A percentile compares a stretch with the other conserved stretches of the same genome.
Conservation (phyloP, 2,797 vertebrate species). For the Monodelphis domestica region DNA sequence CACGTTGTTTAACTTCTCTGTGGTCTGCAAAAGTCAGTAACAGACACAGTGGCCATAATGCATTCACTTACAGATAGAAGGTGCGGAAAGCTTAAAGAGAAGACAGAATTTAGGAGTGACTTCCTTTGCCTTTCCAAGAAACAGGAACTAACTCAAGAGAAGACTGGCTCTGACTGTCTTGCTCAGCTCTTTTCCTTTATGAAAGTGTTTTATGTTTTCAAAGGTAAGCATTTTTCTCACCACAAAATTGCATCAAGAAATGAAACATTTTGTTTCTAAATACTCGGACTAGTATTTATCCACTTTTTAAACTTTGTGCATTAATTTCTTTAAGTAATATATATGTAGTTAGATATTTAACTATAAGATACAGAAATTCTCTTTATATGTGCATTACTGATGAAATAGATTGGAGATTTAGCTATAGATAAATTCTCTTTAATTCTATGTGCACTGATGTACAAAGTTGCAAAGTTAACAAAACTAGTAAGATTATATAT, state of each 20-base stretch:
- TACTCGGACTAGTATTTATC: neutral
- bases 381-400: too few relatives aligned
- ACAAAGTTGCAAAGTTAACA: neutral
- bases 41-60: constrained; percentile 33
- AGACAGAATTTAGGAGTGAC: neutral
- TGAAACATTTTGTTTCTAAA: constrained; percentile 1
- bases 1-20: constrained; percentile 59
- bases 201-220: neutral
- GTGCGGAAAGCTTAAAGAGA: neutral
- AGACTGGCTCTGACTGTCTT: neutral
- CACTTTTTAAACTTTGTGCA: constrained; percentile 34
- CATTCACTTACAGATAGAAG: constrained; percentile 14
- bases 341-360: neutral
- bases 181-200: constrained; percentile 3
- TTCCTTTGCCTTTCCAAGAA: neutral
- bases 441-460: neutral
- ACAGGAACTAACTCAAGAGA: constrained; percentile 13
- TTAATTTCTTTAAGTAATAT: neutral
- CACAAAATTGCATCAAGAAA: constrained; percentile 23
- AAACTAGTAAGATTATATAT: neutral
- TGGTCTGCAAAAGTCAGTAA: too few relatives aligned
- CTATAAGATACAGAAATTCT: neutral
- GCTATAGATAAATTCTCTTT: neutral
- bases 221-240: neutral
- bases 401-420: neutral